Conservation (phyloP, 2,888 invertebrate genomes). For the Polylopha cassiicola region DNA sequence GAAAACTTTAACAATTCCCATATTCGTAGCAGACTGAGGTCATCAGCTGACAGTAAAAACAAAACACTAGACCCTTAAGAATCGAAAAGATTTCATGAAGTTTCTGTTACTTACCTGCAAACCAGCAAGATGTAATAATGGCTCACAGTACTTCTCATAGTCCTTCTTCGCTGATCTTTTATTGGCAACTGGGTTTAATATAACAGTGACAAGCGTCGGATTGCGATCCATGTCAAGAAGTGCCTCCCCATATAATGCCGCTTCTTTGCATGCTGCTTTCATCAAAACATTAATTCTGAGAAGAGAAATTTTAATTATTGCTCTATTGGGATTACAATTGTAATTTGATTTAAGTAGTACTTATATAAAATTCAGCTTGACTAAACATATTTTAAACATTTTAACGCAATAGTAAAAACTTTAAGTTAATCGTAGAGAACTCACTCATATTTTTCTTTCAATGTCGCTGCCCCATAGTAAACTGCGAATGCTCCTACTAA, state of each 20-base stretch:
- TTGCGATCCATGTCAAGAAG: constrained; percentile 76
- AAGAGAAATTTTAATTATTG: constrained; percentile 19
- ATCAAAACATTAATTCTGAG: constrained; percentile 86
- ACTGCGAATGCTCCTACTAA: constrained; percentile 81
- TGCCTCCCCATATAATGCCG: constrained; percentile 82
- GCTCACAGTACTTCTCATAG: constrained; percentile 95
- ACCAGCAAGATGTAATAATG: constrained; percentile 94
- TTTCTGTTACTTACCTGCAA: constrained; percentile 77
- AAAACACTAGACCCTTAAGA: no score
- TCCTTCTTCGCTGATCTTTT: constrained; percentile 81
- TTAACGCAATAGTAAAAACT: not conserved
- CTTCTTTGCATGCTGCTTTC: constrained; percentile 87
- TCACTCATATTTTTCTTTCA: constrained; percentile 86
- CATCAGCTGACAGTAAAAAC: no score
- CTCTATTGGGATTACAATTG: constrained; percentile 15
- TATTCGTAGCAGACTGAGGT: no score
- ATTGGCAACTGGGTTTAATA: constrained; percentile 94
- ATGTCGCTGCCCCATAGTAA: constrained; percentile 83
- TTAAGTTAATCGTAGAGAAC: constrained; percentile 32
- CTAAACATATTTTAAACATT: not conserved
- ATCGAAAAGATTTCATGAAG: no score
- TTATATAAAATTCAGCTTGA: not conserved
- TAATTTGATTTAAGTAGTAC: not conserved
- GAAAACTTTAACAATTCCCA: no score
- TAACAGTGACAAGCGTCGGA: constrained; percentile 88